Conservation (phyloP, 2,113 vertebrate genomes). For the Charina bottae region DNA sequence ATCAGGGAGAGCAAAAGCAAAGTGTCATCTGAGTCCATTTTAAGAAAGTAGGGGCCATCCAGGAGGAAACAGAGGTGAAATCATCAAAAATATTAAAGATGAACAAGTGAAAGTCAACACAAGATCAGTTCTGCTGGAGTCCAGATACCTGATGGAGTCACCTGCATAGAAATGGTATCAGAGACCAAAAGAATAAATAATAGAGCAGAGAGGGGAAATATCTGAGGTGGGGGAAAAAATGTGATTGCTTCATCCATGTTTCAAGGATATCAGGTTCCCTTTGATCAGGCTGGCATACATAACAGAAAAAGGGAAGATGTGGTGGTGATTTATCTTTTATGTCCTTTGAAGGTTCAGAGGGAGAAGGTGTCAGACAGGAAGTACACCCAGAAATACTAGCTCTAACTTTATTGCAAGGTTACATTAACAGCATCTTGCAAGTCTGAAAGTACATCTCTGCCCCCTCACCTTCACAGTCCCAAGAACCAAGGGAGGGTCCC, state of each 20-base stretch:
- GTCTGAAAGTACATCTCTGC: background rate
- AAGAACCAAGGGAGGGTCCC: background rate
- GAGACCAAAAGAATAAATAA: constrained; percentile 17
- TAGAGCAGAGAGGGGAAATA: background rate
- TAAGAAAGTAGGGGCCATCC: background rate
- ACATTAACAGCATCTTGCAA: background rate
- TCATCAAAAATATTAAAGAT: background rate
- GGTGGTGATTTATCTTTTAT: background rate
- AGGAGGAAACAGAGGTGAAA: background rate
- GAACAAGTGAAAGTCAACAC: background rate
- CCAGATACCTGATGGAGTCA: background rate
- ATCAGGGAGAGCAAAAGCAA: background rate
- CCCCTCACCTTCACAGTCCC: background rate
- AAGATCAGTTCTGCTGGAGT: background rate
- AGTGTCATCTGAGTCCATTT: background rate
- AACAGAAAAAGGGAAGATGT: background rate
- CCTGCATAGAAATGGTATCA: background rate
- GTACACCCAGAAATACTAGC: background rate
- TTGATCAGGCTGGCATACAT: background rate
- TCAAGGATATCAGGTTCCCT: background rate
- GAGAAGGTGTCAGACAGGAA: background rate
- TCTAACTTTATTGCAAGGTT: background rate
- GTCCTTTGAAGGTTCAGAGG: background rate
- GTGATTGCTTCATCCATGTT: constrained; percentile 24
- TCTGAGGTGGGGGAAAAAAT: background rate